Evolutionary conservation across 2,797 vertebrate genomes (phyloP), one percentile per base, ranked within the genome.

Genomic region (Cirrhinus molitorella): DNA sequence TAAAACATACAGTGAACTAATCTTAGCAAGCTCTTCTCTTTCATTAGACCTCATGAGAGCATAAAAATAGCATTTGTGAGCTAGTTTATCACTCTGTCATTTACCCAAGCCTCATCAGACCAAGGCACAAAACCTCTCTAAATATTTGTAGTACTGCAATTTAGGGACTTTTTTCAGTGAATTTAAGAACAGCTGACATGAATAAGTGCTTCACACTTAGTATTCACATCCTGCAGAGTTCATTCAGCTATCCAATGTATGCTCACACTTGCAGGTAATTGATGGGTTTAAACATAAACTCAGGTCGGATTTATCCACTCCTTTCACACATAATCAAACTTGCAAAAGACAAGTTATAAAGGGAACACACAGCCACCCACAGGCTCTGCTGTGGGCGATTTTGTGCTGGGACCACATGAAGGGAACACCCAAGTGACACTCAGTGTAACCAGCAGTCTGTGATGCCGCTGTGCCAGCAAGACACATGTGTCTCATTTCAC

Each of bases 401-500:
- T 92, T 92, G 92, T 87, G 87, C 89, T 88, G 90, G 43, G 47
- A 85, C 92, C 91, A 92, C 93, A 93, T 94, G 80, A 93, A 92
- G 85, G 71, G 89, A 93, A 92, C 90, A 91, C 89, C 92, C 90
- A 91, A 91, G 90, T 88, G 89, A 91, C 91, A 87, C 85, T 88
- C 85, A 49, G 83, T 85, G 86, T 31, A 78, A 89, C 90, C 85
- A 87, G 88, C 84, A 88, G 75, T 82, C 80, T 81, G 86, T 87
- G 90, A 87, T 67, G 84, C 86, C 89, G 89, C 89, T 88, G 84
- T 85, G 85, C 81, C 84, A 63, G 55, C 47, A 55, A 88, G 84
- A 87, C 76, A 83, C 74, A 87, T 76, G 75, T 76, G 79, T 85
- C 75, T 85, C 59, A 80, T 34, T 79, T 85, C 79, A 72, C 83